Conservation (phyloP, 2,113 vertebrate species). For the Microcebus tavaratra region DNA sequence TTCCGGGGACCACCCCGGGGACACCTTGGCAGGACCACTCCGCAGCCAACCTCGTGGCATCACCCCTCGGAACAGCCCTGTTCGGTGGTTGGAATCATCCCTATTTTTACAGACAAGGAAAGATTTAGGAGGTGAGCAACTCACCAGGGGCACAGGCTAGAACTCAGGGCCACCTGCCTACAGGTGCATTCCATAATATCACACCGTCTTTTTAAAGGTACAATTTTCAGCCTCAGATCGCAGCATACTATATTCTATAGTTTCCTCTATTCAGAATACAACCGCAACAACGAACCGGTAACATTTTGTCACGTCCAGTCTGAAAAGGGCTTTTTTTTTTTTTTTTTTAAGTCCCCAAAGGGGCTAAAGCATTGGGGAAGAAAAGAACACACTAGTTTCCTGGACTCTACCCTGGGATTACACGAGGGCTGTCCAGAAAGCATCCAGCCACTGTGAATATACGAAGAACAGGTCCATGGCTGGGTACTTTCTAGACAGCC, state of each 20-base stretch:
- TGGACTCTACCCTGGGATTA: not conserved
- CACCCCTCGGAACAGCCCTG: not conserved
- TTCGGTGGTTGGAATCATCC: not conserved
- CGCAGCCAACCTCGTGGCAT: not conserved
- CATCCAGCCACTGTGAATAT: no score
- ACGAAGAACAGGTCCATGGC: no score
- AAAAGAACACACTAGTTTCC: not conserved
- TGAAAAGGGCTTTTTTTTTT: not conserved
- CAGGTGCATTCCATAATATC: no score
- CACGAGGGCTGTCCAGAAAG: no score
- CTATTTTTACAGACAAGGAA: not conserved
- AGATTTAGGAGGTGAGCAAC: not conserved
- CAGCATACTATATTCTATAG: not conserved
- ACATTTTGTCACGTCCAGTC: not conserved
- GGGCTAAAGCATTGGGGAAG: not conserved
- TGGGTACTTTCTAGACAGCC: not conserved
- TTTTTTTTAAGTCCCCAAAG: not conserved
- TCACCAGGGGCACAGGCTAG: not conserved
- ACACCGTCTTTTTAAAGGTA: not conserved
- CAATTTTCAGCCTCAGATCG: not conserved
- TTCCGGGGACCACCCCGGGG: not conserved
- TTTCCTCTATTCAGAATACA: not conserved
- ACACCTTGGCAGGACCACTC: not conserved
- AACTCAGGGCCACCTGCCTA: not conserved
- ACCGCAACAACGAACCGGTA: not conserved